These are phyloP conservation scores for Heliconius ethilla DNA, from an alignment of 2,888 invertebrate species.

Conservation along the genomic window DNA sequence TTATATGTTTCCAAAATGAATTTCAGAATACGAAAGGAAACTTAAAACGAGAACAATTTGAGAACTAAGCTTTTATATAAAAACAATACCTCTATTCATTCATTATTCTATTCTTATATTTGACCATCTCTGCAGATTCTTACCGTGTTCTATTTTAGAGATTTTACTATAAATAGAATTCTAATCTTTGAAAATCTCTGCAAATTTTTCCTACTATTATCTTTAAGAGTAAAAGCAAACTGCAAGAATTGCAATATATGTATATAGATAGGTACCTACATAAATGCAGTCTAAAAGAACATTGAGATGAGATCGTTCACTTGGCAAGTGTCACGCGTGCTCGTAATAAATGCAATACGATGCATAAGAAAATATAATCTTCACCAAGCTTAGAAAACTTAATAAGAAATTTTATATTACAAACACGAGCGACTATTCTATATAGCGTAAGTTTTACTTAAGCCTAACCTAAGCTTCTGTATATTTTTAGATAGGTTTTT, in stretches of 20 bases:
- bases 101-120: neutral
- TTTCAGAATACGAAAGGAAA: neutral
- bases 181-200: too few relatives aligned
- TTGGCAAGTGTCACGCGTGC: neutral
- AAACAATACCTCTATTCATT: neutral
- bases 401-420: neutral
- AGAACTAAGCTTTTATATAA: neutral
- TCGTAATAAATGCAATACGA: neutral
- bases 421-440: neutral
- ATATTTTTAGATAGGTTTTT: neutral
- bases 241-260: too few relatives aligned
- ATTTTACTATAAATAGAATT: too few relatives aligned
- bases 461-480: too few relatives aligned
- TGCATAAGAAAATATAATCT: conserved; percentile 6
- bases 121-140: too few relatives aligned
- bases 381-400: too few relatives aligned
- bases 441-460: neutral
- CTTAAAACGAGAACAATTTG: neutral
- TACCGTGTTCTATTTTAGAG: too few relatives aligned
- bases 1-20: neutral
- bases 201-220: too few relatives aligned
- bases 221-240: too few relatives aligned
- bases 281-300: too few relatives aligned
- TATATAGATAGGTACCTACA: too few relatives aligned
- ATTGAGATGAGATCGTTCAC: neutral